phyloP scores from a whole-genome alignment of 2,113 vertebrate species.

The Chrysemys picta region DNA sequence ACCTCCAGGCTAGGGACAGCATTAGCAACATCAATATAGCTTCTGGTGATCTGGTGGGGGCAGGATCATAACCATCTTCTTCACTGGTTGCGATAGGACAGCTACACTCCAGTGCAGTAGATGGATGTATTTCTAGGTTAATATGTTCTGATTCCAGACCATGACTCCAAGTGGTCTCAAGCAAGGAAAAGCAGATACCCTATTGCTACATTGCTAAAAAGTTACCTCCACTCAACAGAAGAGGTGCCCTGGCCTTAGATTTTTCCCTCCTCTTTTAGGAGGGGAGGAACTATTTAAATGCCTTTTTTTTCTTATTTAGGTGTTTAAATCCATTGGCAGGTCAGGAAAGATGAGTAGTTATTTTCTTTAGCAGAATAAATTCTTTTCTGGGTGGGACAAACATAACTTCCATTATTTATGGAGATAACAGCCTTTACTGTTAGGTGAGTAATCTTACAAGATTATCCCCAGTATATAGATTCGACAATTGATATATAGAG shows the following conservation, averaged over 20 bases:
- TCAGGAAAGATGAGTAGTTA: background rate
- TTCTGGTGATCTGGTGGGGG: background rate
- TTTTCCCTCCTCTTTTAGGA: background rate
- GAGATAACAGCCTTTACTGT: background rate
- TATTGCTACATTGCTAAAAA: background rate
- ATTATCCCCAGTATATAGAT: background rate
- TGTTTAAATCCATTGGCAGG: background rate
- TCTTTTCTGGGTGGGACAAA: background rate
- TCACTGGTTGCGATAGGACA: background rate
- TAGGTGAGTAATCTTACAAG: background rate
- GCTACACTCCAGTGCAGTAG: rapidly evolving
- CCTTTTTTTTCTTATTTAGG: background rate
- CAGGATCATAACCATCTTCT: too few relatives aligned
- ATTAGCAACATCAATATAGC: background rate
- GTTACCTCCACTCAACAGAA: background rate
- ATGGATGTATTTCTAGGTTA: background rate
- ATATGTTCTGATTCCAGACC: background rate
- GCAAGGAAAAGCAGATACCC: background rate
- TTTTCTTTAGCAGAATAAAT: background rate
- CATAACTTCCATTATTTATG: background rate
- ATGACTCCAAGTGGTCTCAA: background rate
- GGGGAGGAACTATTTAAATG: background rate
- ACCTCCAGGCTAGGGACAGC: too few relatives aligned
- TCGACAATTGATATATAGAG: background rate
- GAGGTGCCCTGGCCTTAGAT: background rate